Base-by-base conservation (phyloP, 1,140 invertebrate genomes). In the Metopolophium dirhodum region DNA sequence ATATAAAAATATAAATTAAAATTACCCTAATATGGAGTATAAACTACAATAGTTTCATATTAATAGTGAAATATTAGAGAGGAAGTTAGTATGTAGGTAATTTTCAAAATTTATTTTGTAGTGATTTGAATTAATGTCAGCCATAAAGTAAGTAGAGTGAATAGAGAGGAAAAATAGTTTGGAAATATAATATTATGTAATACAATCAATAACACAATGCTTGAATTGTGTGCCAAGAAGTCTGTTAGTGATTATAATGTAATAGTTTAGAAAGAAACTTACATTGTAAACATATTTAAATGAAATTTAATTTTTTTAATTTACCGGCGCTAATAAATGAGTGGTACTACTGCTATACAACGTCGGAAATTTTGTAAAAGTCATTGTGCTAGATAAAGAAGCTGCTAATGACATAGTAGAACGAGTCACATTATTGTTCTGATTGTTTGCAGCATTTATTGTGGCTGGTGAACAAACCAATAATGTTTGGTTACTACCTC, bases 381-480 rank as follows among this genome's bases (percentile, higher is more conserved):
- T 54, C 90, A 85, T 86, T 54, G 77, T 26, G 26, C n/a, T 82
- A 51, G 90, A 37, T 54, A 91, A 49, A 30, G 82, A 41, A 54
- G 82, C 20, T 41, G 90, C 7, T 47, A 45, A 91, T 37, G 61
- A n/a, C 61, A 77, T 77, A 77, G 30, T 86, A 22, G 91, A n/a
- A 85, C 49, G 49, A 54, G 82, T 93, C 47, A 83, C 47, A 86
- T 83, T 77, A 77, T 77, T 82, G n/a, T 93, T 86, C 30, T 93
- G 91, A 45, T 93, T 93, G 49, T 57, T 86, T 82, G 85, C 37
- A 54, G 47, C 49, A 45, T 93, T 93, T 37, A 92, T 85, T 37
- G 91, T 41, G 26, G 77, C 47, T 85, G 77, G 91, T 0, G 91
- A 93, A 86, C 91, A 93, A 93, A 93, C 91, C 23, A 93, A 93